These are phyloP conservation scores for Gallinago undulata DNA, from an alignment of 2,113 vertebrate genomes.

Conservation along the genomic window DNA sequence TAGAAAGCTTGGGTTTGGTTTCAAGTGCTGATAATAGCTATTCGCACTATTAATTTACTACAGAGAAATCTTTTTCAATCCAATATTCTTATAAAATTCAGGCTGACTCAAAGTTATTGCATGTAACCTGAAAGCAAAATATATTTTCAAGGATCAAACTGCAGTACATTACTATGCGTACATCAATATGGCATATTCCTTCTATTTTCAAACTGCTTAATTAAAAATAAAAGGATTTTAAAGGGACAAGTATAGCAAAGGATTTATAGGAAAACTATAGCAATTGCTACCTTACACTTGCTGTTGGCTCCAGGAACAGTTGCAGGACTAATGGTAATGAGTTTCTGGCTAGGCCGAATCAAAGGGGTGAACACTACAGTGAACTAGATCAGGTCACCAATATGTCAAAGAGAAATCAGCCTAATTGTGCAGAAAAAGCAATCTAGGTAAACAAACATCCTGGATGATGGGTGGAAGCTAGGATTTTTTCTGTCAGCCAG, in stretches of 20 bases:
- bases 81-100: neutral
- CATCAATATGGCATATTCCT: neutral
- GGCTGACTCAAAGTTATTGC: neutral
- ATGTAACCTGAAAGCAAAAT: neutral
- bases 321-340: neutral
- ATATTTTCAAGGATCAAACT: neutral
- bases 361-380: neutral
- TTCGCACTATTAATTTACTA: neutral
- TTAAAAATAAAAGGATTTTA: neutral
- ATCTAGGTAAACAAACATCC: neutral
- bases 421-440: neutral
- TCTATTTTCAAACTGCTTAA: neutral
- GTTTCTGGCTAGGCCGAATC: neutral
- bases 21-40: neutral
- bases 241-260: neutral
- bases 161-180: neutral
- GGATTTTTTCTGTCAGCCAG: neutral
- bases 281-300: neutral
- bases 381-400: neutral
- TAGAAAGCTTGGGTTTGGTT: neutral
- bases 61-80: neutral
- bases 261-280: neutral
- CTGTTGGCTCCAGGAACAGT: neutral
- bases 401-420: neutral
- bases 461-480: neutral